These are phyloP conservation scores for Eulemur rufifrons DNA, from an alignment of 2,113 vertebrate species.

Conservation along the genomic window DNA sequence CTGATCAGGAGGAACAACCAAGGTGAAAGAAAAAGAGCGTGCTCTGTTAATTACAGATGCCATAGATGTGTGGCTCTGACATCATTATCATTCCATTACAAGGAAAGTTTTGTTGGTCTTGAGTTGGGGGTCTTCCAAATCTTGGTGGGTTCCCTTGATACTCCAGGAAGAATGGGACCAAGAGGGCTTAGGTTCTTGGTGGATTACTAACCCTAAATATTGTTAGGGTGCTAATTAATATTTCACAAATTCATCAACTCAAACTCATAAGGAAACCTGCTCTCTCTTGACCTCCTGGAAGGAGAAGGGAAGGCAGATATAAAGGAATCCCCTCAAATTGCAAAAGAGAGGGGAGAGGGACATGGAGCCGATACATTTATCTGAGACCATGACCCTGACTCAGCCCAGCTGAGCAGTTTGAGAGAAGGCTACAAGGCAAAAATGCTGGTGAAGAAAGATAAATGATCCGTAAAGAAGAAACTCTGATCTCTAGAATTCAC, in stretches of 20 bases:
- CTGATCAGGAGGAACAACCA: neutral
- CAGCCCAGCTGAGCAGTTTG: neutral
- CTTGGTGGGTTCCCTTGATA: neutral
- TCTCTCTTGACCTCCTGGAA: neutral
- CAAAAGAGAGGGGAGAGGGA: neutral
- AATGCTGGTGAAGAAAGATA: neutral
- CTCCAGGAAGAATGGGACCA: neutral
- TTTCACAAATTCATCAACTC: neutral
- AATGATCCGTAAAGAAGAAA: neutral
- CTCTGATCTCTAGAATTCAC: neutral
- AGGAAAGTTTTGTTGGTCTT: neutral
- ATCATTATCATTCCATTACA: no score
- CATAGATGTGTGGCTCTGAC: rapidly evolving
- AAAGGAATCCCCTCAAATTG: neutral
- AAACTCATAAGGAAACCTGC: neutral
- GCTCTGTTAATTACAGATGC: neutral
- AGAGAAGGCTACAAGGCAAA: neutral
- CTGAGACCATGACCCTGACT: neutral
- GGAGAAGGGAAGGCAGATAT: neutral
- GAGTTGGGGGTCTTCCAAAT: neutral
- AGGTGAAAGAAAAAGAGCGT: neutral
- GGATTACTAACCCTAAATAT: neutral
- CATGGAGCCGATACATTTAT: neutral
- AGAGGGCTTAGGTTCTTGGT: neutral
- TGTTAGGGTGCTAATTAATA: neutral